These are phyloP conservation scores for Enteromius viviparus DNA, from an alignment of 2,797 vertebrate species.

Conservation along the genomic window DNA sequence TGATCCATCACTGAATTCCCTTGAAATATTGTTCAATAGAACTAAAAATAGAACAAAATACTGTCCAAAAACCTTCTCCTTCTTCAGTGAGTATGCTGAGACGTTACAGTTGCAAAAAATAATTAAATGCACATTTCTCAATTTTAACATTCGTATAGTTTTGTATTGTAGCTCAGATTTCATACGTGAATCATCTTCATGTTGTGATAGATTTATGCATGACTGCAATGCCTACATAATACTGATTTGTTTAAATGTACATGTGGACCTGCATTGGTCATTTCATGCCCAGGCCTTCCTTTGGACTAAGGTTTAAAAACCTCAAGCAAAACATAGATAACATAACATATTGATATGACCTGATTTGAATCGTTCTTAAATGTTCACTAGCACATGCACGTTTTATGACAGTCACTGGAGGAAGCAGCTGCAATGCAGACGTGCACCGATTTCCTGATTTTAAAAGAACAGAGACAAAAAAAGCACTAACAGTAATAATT, in stretches of 20 bases:
- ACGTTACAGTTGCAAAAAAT: neutral
- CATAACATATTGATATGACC: conserved; percentile 5
- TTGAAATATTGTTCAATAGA: conserved; percentile 16
- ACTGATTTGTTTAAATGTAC: neutral
- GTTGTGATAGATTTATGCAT: neutral
- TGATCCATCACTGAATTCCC: conserved; percentile 25
- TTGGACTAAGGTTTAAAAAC: neutral
- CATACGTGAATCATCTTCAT: neutral
- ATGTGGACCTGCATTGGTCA: neutral
- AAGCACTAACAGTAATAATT: conserved; percentile 4
- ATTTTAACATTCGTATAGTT: neutral
- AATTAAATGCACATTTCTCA: too few relatives aligned
- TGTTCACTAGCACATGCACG: neutral
- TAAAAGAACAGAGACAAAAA: conserved; percentile 20
- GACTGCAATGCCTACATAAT: neutral
- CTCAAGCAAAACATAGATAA: neutral
- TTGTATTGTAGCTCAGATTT: neutral
- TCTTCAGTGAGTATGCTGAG: neutral
- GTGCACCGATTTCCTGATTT: conserved; percentile 19
- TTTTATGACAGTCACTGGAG: conserved; percentile 6
- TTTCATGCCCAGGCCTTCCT: neutral
- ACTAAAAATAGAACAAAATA: conserved; percentile 8
- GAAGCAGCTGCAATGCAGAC: conserved; percentile 35
- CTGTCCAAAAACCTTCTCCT: neutral
- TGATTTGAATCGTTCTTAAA: neutral